Evolutionary conservation across 2,888 invertebrate species (phyloP).

Genomic region (Dynastes grantii): DNA sequence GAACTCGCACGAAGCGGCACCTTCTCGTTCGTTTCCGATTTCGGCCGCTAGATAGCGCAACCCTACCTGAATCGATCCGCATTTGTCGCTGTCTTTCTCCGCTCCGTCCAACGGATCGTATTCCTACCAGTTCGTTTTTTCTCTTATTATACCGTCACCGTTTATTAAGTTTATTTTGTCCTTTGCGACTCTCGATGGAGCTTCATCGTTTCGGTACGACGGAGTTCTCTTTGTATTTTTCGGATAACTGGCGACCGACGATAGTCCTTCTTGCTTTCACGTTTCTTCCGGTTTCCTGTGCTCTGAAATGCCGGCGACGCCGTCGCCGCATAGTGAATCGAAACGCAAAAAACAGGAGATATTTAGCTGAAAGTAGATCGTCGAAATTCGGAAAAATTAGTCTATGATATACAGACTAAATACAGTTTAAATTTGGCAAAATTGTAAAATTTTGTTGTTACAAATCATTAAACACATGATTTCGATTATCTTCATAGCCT

Average conservation of each 20-base stretch:
- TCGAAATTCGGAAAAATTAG: too few species aligned
- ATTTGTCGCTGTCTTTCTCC: neutral
- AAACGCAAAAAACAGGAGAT: too few species aligned
- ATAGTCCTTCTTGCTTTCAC: neutral
- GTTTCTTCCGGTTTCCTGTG: slow-evolving; percentile 12
- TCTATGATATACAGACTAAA: too few species aligned
- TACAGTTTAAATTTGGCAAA: too few species aligned
- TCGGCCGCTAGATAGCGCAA: slow-evolving; percentile 39
- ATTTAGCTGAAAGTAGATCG: too few species aligned
- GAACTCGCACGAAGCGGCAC: slow-evolving; percentile 20
- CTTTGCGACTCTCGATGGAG: slow-evolving; percentile 18
- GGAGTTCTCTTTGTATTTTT: slow-evolving; percentile 38
- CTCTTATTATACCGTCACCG: slow-evolving; percentile 16
- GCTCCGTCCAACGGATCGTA: neutral
- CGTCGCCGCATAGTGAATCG: too few species aligned
- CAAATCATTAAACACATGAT: too few species aligned
- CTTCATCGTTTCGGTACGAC: neutral
- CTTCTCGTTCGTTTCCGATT: slow-evolving; percentile 24
- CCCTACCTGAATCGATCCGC: slow-evolving; percentile 33
- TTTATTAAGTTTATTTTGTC: slow-evolving; percentile 27
- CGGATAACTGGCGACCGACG: slow-evolving; percentile 4
- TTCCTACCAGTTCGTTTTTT: neutral
- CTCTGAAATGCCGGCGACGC: neutral
- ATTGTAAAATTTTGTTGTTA: too few species aligned
- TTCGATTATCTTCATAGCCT: too few species aligned